These are phyloP conservation scores for Phoeniculus purpureus DNA, from an alignment of 2,797 vertebrate species.

Conservation along the genomic window DNA sequence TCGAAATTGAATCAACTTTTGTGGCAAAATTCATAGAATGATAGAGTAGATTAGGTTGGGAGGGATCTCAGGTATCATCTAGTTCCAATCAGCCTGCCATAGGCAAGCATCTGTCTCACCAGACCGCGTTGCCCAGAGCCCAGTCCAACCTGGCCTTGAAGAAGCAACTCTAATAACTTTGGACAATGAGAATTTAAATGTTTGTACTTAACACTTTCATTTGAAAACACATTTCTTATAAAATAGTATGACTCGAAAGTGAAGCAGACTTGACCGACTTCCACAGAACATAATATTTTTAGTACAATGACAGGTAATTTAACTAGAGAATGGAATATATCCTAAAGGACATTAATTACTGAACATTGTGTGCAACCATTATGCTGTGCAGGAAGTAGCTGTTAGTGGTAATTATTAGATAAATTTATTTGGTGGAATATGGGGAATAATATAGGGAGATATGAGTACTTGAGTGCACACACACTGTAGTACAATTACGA, in stretches of 20 bases:
- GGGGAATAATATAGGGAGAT: neutral
- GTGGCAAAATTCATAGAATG: neutral
- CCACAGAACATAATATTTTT: neutral
- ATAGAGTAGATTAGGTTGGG: no score
- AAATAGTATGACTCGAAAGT: neutral
- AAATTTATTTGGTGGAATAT: neutral
- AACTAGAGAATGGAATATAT: conserved; percentile 25
- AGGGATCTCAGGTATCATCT: no score
- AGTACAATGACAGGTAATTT: conserved; percentile 31
- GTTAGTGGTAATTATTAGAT: neutral
- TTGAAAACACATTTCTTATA: conserved; percentile 10
- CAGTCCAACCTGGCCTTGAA: neutral
- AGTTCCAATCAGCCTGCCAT: no score
- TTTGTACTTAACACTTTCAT: conserved; percentile 16
- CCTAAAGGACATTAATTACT: conserved; percentile 31
- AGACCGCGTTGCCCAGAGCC: no score
- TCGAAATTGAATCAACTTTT: neutral
- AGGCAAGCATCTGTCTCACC: no score
- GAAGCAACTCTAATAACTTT: neutral
- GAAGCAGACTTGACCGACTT: neutral
- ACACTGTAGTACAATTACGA: neutral
- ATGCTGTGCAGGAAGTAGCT: neutral
- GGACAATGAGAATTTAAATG: neutral
- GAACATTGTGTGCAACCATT: neutral
- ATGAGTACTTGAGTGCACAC: neutral